Evolutionary conservation across 2,888 invertebrate genomes (phyloP), one percentile per base, ranked within the genome.

Genomic region (Villa cingulata): DNA sequence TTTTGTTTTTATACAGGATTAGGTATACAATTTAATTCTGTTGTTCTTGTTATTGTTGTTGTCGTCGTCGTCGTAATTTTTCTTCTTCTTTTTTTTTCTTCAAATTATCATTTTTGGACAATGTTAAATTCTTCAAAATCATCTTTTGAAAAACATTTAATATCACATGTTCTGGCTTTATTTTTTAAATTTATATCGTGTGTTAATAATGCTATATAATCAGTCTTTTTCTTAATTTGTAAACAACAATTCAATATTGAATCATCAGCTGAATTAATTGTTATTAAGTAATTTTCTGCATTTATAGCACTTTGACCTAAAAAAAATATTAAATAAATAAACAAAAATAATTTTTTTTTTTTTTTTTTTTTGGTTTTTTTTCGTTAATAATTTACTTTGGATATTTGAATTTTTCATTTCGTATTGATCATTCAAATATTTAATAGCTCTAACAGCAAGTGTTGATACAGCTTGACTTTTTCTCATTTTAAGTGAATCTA

Each of bases 101-200:
- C n/a, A n/a, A n/a, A n/a, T n/a, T n/a, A n/a, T n/a, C n/a, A n/a
- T n/a, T n/a, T n/a, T n/a, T n/a, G n/a, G n/a, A n/a, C n/a, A n/a
- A n/a, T n/a, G n/a, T n/a, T n/a, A n/a, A n/a, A n/a, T n/a, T n/a
- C n/a, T n/a, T n/a, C n/a, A n/a, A n/a, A 54, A 51, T 65, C 62
- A 4, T 59, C 58, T 46, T 61, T 62, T 2, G 62, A 58, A 2
- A 61, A 58, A 0, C 62, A 63, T n/a, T 55, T 50, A 10, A 75
- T 61, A 15, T 61, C 59, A 51, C 70, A 70, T 27, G 70, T 63
- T 5, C 71, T 59, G 0, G 72, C 72, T 58, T 75, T 75, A 50
- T 72, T 73, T 27, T 70, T 65, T 38, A 75, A 57, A 59, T 74
- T 74, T 4, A 66, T 58, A 55, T 75, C 75, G 53, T 74, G 73